phyloP scores from a whole-genome alignment of 2,888 invertebrate species.

The Phania funesta region DNA sequence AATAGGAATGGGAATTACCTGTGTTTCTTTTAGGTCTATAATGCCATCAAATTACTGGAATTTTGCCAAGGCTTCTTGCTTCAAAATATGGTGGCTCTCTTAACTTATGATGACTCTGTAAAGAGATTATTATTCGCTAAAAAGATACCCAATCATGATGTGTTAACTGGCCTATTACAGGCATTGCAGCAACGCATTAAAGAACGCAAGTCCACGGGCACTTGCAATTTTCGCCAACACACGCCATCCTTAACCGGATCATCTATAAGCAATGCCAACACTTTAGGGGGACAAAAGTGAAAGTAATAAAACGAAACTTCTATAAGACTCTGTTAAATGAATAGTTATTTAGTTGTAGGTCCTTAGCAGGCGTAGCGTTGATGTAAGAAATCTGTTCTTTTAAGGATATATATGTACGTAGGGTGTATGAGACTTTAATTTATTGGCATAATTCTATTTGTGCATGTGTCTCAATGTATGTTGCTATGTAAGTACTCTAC shows the following conservation, averaged over 20 bases:
- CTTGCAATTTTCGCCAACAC: slow-evolving; percentile 76
- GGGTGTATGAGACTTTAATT: too few relatives aligned
- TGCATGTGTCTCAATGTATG: background rate
- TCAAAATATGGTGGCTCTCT: slow-evolving; percentile 96
- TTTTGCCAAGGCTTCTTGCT: slow-evolving; percentile 94
- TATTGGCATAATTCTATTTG: slow-evolving; percentile 1
- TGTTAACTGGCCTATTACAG: slow-evolving; percentile 88
- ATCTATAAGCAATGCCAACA: slow-evolving; percentile 40
- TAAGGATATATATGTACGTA: background rate
- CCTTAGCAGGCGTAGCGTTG: background rate
- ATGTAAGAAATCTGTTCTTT: background rate
- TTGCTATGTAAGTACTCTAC: slow-evolving; percentile 32
- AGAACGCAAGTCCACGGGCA: slow-evolving; percentile 80
- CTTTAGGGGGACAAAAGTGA: slow-evolving; percentile 24
- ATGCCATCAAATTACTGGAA: slow-evolving; percentile 91
- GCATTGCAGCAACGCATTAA: slow-evolving; percentile 92
- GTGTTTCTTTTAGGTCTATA: slow-evolving; percentile 87
- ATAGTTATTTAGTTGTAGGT: slow-evolving; percentile 64
- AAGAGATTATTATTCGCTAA: slow-evolving; percentile 93
- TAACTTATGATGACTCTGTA: slow-evolving; percentile 94
- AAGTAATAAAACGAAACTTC: slow-evolving; percentile 20
- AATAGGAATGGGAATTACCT: background rate
- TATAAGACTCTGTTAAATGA: slow-evolving; percentile 53
- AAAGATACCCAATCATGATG: slow-evolving; percentile 93
- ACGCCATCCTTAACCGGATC: slow-evolving; percentile 63